These are phyloP conservation scores for Burhinus oedicnemus DNA, from an alignment of 2,113 vertebrate genomes.

Conservation along the genomic window DNA sequence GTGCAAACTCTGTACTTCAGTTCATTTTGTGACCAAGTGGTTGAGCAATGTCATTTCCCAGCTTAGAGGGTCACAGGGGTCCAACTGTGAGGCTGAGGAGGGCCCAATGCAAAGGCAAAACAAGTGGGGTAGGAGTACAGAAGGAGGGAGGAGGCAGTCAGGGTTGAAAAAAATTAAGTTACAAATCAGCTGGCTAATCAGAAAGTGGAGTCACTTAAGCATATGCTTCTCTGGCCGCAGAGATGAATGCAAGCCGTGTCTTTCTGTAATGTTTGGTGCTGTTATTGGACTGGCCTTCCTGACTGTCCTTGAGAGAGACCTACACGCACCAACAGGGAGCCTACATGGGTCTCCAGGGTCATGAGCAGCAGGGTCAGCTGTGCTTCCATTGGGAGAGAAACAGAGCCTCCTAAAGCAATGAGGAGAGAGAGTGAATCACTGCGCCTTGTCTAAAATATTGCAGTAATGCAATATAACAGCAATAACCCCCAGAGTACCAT, in stretches of 20 bases:
- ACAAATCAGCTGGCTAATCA: not conserved
- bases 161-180: not conserved
- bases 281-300: not conserved
- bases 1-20: not conserved
- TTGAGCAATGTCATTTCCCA: not conserved
- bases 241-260: not conserved
- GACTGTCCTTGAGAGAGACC: not conserved
- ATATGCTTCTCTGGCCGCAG: not conserved
- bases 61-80: not conserved
- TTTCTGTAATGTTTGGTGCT: not conserved
- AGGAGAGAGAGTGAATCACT: slow-evolving; percentile 44
- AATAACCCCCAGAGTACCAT: slow-evolving; percentile 62
- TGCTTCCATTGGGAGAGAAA: not conserved
- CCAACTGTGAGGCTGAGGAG: not conserved
- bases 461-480: slow-evolving; percentile 61
- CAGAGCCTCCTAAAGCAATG: slow-evolving; percentile 9
- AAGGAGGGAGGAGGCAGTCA: not conserved
- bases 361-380: not conserved
- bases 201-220: not conserved
- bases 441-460: slow-evolving; percentile 31
- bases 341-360: not conserved
- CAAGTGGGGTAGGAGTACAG: not conserved
- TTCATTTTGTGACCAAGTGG: not conserved
- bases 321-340: not conserved
- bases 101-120: not conserved